A percentile compares a stretch with the other conserved stretches of the same genome.
These are phyloP conservation scores for Scrobipalpa costella DNA, from an alignment of 2,888 invertebrate genomes.

Conservation along the genomic window DNA sequence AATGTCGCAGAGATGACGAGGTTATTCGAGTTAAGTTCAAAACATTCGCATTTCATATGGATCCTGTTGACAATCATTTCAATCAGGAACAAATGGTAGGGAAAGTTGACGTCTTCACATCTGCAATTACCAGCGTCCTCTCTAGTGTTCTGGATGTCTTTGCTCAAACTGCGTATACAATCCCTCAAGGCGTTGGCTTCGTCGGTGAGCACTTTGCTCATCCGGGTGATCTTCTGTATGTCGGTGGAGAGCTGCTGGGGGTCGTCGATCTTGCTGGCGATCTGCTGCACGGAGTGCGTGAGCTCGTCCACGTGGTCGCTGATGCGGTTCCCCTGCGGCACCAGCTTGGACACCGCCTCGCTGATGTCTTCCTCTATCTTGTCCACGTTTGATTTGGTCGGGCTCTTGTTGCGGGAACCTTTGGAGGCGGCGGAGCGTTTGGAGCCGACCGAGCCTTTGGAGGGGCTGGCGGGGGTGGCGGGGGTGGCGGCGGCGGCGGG, in stretches of 20 bases:
- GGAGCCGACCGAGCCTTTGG: background rate
- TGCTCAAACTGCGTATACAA: slow-evolving; percentile 63
- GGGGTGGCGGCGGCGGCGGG: background rate
- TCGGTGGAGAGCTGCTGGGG: slow-evolving; percentile 50
- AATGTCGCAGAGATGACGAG: slow-evolving; percentile 68
- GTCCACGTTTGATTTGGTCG: background rate
- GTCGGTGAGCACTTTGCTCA: slow-evolving; percentile 66
- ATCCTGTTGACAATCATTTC: slow-evolving; percentile 74
- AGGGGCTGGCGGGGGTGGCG: background rate
- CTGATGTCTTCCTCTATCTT: slow-evolving; percentile 37
- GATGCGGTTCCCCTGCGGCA: slow-evolving; percentile 49
- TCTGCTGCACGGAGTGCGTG: slow-evolving; percentile 48
- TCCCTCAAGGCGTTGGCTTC: slow-evolving; percentile 68
- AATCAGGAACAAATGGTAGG: slow-evolving; percentile 70
- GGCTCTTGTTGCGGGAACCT: background rate
- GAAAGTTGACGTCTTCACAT: slow-evolving; percentile 61
- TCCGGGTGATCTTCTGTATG: slow-evolving; percentile 65
- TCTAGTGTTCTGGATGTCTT: slow-evolving; percentile 63
- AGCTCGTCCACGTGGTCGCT: slow-evolving; percentile 54
- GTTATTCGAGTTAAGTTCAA: slow-evolving; percentile 68
- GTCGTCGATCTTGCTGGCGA: slow-evolving; percentile 44
- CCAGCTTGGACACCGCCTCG: slow-evolving; percentile 44
- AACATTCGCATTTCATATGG: slow-evolving; percentile 76
- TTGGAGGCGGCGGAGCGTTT: background rate
- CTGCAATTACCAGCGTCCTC: slow-evolving; percentile 43